Base-by-base conservation (phyloP, 2,113 vertebrate species). In the Centropus bengalensis region DNA sequence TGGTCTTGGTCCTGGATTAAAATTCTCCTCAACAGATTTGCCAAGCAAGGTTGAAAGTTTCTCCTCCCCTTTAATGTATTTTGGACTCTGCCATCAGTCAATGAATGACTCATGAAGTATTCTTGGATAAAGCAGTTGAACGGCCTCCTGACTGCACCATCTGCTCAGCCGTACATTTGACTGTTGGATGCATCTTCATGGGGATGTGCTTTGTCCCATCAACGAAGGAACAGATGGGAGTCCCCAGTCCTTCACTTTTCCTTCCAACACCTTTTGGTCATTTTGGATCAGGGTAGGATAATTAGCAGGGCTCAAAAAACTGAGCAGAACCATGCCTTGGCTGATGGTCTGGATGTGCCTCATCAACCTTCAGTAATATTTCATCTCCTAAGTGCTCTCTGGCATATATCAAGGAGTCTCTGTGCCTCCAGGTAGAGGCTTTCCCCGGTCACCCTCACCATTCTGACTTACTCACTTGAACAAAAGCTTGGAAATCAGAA, bases 161-260 rank as follows among this genome's bases (percentile, higher is more conserved):
- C 85, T 96, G 93, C 78, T 96, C 56, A 79, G 67, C 82, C 40
- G 26, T 64, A 42, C 36, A 24, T 87, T 85, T 76, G 30, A 68
- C 30, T 87, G 40, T 23, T 30, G 30, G 60, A 64, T 85, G 42
- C 12, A 58, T 82, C 69, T 87, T 85, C 82, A 62, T 59, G 28
- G 71, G 32, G 17, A 63, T 79, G 28, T 47, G 47, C 33, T 91
- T 91, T 89, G 62, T 89, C 49, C 66, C 78, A 73, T 85, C 51
- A 42, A 59, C 69, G 63, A 47, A 82, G 55, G 59, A 75, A 91
- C 90, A 96, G 93, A 95, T 88, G 75, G 89, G 62, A 88, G 75
- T 76, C 75, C 45, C 27, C 45, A 69, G 67, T n/a, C 27, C 42
- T 69, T 73, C 54, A 44, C 10, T 73, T 93, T 89, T 88, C 79